phyloP scores from a whole-genome alignment of 2,113 vertebrate species.

The Pongo pygmaeus region DNA sequence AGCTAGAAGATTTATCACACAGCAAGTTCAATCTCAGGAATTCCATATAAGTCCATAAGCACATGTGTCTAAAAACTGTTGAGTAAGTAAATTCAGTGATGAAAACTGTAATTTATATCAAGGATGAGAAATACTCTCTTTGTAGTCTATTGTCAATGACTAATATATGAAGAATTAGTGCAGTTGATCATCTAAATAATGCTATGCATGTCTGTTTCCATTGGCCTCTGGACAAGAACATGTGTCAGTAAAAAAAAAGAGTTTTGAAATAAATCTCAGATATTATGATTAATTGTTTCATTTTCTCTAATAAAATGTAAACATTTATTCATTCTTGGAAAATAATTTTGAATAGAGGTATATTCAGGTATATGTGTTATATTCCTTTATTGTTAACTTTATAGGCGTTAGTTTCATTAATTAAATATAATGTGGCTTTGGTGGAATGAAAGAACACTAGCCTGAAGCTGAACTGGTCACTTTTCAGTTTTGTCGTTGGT shows the following conservation, averaged over 20 bases:
- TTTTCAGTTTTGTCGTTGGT: background rate
- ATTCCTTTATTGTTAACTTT: background rate
- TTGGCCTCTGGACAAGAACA: background rate
- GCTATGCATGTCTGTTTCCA: background rate
- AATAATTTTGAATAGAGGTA: background rate
- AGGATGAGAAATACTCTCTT: background rate
- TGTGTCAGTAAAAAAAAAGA: background rate
- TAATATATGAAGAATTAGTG: background rate
- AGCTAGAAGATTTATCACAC: background rate
- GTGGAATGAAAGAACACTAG: background rate
- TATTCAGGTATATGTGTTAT: background rate
- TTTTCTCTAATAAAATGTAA: background rate
- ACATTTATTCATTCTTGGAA: background rate
- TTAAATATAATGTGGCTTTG: background rate
- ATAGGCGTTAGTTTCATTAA: background rate
- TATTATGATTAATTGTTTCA: background rate
- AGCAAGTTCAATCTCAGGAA: background rate
- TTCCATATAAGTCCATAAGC: background rate
- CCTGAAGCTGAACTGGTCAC: background rate
- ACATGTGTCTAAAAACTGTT: background rate
- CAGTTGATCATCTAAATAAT: background rate
- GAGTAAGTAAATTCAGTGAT: background rate
- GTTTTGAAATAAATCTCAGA: background rate
- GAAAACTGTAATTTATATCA: background rate
- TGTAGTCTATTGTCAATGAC: background rate